These are phyloP conservation scores for Microtus oregoni DNA, from an alignment of 2,113 vertebrate genomes.

Conservation along the genomic window DNA sequence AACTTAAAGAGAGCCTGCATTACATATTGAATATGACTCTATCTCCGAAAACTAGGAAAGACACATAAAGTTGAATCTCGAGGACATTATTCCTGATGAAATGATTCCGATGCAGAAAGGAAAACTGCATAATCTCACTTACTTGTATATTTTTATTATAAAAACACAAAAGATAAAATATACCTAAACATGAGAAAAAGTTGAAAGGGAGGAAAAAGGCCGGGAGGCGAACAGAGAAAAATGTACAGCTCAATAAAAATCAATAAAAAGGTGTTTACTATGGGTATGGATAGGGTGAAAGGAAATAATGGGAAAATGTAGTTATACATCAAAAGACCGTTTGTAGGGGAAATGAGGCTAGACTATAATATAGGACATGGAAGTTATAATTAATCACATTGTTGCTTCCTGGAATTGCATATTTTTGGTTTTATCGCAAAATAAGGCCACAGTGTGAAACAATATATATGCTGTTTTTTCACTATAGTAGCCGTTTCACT, in stretches of 20 bases:
- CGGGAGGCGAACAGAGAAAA: too few species aligned
- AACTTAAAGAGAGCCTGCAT: background rate
- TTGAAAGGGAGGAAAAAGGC: too few species aligned
- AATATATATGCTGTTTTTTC: background rate
- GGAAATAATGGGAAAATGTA: background rate
- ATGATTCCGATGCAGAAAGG: background rate
- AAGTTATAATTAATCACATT: background rate
- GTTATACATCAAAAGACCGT: background rate
- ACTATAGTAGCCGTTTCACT: background rate
- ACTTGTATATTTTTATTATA: background rate
- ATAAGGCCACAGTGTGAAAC: background rate
- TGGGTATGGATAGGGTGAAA: too few species aligned
- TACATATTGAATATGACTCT: background rate
- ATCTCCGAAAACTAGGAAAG: background rate
- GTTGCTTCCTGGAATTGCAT: background rate
- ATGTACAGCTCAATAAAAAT: too few species aligned
- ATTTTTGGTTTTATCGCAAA: background rate
- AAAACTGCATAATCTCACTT: background rate
- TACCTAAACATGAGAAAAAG: background rate
- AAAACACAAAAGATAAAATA: background rate
- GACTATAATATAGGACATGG: background rate
- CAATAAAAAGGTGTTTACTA: background rate
- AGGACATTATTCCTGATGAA: background rate
- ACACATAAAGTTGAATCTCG: background rate
- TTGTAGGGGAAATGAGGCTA: background rate